phyloP scores from a whole-genome alignment of 1,140 invertebrate species.

The Metopolophium dirhodum region DNA sequence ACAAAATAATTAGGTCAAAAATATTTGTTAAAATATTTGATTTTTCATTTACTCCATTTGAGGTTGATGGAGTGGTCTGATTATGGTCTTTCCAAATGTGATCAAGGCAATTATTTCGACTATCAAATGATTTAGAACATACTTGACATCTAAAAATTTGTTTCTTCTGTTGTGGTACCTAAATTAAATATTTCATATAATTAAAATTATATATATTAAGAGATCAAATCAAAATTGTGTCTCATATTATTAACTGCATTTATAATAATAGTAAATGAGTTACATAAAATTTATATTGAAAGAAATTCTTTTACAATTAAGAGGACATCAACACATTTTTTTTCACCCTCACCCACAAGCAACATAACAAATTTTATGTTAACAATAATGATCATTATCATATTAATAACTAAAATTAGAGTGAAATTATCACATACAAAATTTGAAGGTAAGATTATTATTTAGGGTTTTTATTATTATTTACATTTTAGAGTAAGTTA shows the following conservation, averaged over 20 bases:
- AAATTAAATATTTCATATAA: background rate
- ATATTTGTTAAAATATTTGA: background rate
- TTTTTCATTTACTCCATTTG: background rate
- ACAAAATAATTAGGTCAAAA: background rate
- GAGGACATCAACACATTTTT: no score
- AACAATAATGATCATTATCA: no score
- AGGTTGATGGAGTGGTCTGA: background rate
- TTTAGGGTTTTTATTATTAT: no score
- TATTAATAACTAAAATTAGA: no score
- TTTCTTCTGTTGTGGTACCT: conserved; percentile 21
- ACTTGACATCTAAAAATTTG: conserved; percentile 56
- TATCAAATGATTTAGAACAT: conserved; percentile 58
- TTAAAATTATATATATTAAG: background rate
- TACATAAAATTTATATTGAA: no score
- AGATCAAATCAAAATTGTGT: background rate
- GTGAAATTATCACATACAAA: no score
- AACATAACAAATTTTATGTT: no score
- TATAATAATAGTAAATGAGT: background rate
- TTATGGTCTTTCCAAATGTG: conserved; percentile 57
- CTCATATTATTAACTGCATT: background rate
- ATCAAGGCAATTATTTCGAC: conserved; percentile 57
- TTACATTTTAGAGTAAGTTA: no score
- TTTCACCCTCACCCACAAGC: no score
- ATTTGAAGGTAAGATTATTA: no score
- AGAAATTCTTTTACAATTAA: background rate